Evolutionary conservation across 1,140 invertebrate species (phyloP).

Genomic region (Papilio aristodemus): DNA sequence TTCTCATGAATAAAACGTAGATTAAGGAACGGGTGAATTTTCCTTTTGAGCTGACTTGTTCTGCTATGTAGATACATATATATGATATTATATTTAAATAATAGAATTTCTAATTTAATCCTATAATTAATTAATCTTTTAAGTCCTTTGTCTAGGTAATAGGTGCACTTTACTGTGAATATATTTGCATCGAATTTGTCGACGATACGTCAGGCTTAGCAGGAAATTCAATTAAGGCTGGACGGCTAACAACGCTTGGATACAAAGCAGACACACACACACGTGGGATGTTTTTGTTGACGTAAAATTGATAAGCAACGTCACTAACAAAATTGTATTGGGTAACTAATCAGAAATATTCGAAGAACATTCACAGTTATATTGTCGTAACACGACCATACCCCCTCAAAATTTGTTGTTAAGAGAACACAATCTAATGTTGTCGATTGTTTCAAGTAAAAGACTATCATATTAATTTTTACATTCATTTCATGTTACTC

Average conservation of each 20-base stretch:
- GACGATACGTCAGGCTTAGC: not conserved
- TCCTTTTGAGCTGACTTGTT: not conserved
- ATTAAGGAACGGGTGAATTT: not conserved
- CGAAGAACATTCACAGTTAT: too few species aligned
- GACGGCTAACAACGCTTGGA: not conserved
- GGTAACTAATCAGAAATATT: too few species aligned
- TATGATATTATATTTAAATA: too few species aligned
- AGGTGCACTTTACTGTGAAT: constrained; percentile 2
- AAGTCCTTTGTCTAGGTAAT: not conserved
- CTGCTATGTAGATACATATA: constrained; percentile 3
- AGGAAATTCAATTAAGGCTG: not conserved
- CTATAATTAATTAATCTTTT: not conserved
- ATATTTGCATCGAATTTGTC: not conserved
- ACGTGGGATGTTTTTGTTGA: not conserved
- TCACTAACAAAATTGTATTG: too few species aligned
- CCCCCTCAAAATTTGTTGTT: too few species aligned
- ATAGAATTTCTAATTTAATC: too few species aligned
- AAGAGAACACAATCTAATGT: too few species aligned
- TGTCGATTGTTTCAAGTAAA: too few species aligned
- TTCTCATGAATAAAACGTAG: constrained; percentile 20
- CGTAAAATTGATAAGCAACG: too few species aligned
- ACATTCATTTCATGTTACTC: too few species aligned
- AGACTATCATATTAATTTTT: too few species aligned
- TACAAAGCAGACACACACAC: not conserved
- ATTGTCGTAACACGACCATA: too few species aligned